Percentiles rank a stretch among this genome's conserved stretches.
Evolutionary conservation across 1,140 invertebrate species (phyloP).

Genomic region (Brachionus paranguensis): DNA sequence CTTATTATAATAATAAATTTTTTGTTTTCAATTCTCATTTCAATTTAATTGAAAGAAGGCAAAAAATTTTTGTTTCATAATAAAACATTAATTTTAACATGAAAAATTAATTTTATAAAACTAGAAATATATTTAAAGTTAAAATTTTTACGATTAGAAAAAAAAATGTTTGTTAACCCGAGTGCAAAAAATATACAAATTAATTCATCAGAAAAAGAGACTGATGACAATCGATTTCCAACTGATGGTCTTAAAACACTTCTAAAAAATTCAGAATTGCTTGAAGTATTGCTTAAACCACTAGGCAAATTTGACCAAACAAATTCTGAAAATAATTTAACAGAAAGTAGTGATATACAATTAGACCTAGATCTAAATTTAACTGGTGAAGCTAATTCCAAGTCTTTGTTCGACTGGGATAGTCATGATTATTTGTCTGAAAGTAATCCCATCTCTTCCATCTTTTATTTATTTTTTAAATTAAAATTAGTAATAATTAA

Average conservation of each 20-base stretch:
- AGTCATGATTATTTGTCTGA: background rate
- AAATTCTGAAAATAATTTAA: background rate
- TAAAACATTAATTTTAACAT: background rate
- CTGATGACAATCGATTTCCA: conserved; percentile 18
- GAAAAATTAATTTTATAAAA: background rate
- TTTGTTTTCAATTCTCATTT: background rate
- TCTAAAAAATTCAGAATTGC: conserved; percentile 29
- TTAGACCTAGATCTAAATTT: background rate
- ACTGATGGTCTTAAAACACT: conserved; percentile 7
- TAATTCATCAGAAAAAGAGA: background rate
- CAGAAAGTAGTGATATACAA: background rate
- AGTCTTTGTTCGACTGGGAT: conserved; percentile 22
- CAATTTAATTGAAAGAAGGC: background rate
- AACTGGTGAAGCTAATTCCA: background rate
- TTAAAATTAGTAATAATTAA: background rate
- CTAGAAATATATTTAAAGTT: background rate
- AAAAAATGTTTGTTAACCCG: background rate
- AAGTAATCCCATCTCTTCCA: background rate
- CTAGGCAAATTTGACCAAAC: background rate
- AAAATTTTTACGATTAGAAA: background rate
- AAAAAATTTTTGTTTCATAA: background rate
- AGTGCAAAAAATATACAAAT: background rate
- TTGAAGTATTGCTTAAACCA: conserved; percentile 21
- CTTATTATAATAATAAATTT: background rate
- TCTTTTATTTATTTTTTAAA: background rate